Percentiles rank a stretch among this genome's conserved stretches.
These are phyloP conservation scores for Triops cancriformis DNA, from an alignment of 1,140 invertebrate genomes.

Conservation along the genomic window DNA sequence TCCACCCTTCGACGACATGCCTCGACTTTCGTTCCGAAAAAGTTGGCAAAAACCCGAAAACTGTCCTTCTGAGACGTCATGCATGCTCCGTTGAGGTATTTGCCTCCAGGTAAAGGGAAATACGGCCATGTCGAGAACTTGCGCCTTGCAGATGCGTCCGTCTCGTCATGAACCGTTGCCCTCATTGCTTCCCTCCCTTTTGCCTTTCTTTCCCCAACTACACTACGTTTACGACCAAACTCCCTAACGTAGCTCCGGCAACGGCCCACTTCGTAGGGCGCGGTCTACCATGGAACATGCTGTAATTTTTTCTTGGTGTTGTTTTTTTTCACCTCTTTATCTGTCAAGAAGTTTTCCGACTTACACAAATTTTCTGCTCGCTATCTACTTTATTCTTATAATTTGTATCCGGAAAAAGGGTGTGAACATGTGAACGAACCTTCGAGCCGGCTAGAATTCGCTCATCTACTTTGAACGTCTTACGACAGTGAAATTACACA, in stretches of 20 bases:
- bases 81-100: neutral
- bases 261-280: neutral
- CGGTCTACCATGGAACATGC: no score
- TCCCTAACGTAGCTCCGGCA: neutral
- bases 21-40: neutral
- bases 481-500: no score
- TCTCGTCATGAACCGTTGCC: slow-evolving; percentile 9
- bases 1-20: neutral
- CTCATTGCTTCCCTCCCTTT: neutral
- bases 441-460: no score
- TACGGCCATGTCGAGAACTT: neutral
- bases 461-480: no score
- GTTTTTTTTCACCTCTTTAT: no score
- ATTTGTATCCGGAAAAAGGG: no score
- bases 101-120: neutral
- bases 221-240: neutral
- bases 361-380: no score
- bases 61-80: neutral
- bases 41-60: neutral
- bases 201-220: neutral
- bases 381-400: no score
- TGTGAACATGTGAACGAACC: no score
- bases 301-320: no score
- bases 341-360: no score
- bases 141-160: neutral